Percentiles rank a stretch among this genome's conserved stretches.
These are phyloP conservation scores for Xyrauchen texanus DNA, from an alignment of 2,113 vertebrate genomes.

Conservation along the genomic window DNA sequence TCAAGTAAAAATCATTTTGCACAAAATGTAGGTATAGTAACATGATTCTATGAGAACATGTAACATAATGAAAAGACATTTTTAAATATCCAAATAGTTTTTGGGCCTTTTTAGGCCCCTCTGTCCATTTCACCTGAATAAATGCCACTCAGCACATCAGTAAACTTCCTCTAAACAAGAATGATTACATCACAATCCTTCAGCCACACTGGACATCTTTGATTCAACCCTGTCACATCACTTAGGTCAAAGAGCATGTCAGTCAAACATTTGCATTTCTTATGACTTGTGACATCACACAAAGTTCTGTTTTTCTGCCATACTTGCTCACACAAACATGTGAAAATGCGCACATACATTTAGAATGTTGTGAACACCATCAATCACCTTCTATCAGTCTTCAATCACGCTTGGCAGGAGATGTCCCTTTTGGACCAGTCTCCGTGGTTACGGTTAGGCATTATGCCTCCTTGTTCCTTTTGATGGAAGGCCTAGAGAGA, in stretches of 20 bases:
- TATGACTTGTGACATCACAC: constrained; percentile 18
- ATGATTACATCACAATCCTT: constrained; percentile 17
- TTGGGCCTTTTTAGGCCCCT: background rate
- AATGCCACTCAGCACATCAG: constrained; percentile 25
- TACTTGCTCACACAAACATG: constrained; percentile 14
- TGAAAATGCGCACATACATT: constrained; percentile 4
- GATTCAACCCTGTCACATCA: constrained; percentile 22
- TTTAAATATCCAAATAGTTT: no score
- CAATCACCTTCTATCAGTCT: constrained; percentile 50
- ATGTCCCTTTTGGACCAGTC: constrained; percentile 42
- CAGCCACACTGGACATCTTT: background rate
- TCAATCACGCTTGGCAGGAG: constrained; percentile 43
- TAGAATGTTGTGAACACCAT: constrained; percentile 23
- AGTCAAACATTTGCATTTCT: background rate
- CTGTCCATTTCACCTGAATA: constrained; percentile 9
- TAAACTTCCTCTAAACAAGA: constrained; percentile 2
- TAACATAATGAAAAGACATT: no score
- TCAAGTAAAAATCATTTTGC: no score
- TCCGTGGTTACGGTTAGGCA: constrained; percentile 21
- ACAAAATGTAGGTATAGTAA: no score
- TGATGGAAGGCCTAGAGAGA: constrained; percentile 7
- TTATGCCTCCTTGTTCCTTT: constrained; percentile 5
- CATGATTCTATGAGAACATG: no score
- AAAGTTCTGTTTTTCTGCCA: constrained; percentile 17
- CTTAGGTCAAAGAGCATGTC: constrained; percentile 6